Base-by-base conservation (phyloP, 2,113 vertebrate genomes). In the Phrynosoma blainvillii region DNA sequence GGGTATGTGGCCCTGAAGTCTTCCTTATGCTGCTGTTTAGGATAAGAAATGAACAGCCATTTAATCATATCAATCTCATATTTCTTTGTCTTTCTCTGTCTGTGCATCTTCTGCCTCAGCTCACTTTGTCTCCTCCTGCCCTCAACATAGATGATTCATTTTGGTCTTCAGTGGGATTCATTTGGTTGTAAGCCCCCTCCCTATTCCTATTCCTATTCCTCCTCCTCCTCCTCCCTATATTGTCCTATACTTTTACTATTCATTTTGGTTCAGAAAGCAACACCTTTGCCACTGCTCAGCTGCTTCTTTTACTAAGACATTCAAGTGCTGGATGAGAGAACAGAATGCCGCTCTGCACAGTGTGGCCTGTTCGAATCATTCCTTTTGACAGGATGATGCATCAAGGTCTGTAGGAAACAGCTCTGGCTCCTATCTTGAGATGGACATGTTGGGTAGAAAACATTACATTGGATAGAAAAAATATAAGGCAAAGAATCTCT, bases 281-380 rank as follows among this genome's bases (percentile, higher is more conserved):
- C 13, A 30, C 12, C 83, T 30, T 54, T 21, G 27, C n/a, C 59
- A 54, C n/a, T 82, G 71, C 30, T 81, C 30, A 81, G 27, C 36
- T 20, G 59, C 25, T 3, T 86, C 90, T 87, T 82, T 85, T 30
- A 82, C 79, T 23, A 18, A 10, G 56, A 14, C 42, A 18, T 36
- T 88, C 73, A 74, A 85, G 32, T 56, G 66, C 5, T 11, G 88
- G 52, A 84, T 86, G 68, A 93, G 80, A 90, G 30, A 84, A 16
- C 7, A 68, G 3, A 4, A 80, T 79, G 73, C 6, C 18, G 12
- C 4, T 86, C 78, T 10, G 30, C 52, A 30, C 56, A n/a, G 70
- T 1, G 2, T 27, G 10, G 81, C 9, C 18, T 32, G 78, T 91
- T 91, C 88, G 82, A 11, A 81, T 62, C 14, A 62, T 77, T 92